Percentiles rank a stretch among this genome's conserved stretches.
phyloP scores from a whole-genome alignment of 2,888 invertebrate species.

The Lacanobia oleracea region DNA sequence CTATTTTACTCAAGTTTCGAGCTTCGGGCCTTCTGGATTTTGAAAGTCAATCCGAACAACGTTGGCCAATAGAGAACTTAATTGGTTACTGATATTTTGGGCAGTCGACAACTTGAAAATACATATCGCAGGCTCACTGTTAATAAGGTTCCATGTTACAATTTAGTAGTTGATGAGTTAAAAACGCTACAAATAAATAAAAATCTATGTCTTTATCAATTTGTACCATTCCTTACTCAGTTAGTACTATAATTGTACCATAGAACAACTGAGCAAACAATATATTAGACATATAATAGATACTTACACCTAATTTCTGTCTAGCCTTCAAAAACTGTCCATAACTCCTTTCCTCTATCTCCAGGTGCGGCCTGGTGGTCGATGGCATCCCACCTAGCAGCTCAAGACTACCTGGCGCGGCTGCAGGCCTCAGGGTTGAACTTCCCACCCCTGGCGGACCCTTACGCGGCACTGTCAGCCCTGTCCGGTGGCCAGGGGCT shows the following conservation, averaged over 20 bases:
- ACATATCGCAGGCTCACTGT: not conserved
- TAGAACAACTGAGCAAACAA: too few relatives aligned
- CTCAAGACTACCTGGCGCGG: constrained; percentile 96
- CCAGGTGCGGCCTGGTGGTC: constrained; percentile 97
- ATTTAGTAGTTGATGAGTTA: too few relatives aligned
- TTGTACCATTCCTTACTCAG: too few relatives aligned
- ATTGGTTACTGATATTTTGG: not conserved
- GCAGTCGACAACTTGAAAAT: not conserved
- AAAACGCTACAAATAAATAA: too few relatives aligned
- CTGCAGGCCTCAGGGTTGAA: constrained; percentile 95
- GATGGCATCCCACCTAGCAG: constrained; percentile 96
- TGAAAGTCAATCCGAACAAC: not conserved
- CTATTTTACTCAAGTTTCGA: not conserved
- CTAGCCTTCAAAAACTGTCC: not conserved
- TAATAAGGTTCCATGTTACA: too few relatives aligned
- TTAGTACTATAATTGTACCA: too few relatives aligned
- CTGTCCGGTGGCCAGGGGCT: constrained; percentile 80
- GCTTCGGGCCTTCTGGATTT: not conserved
- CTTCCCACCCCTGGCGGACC: constrained; percentile 92
- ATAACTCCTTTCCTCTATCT: constrained; percentile 30
- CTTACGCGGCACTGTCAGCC: constrained; percentile 86
- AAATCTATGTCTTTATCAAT: too few relatives aligned
- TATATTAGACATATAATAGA: too few relatives aligned
- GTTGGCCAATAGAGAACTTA: too few relatives aligned
- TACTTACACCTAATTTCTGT: not conserved